Evolutionary conservation across 2,113 vertebrate genomes (phyloP).

Genomic region (Macroglossus sobrinus): DNA sequence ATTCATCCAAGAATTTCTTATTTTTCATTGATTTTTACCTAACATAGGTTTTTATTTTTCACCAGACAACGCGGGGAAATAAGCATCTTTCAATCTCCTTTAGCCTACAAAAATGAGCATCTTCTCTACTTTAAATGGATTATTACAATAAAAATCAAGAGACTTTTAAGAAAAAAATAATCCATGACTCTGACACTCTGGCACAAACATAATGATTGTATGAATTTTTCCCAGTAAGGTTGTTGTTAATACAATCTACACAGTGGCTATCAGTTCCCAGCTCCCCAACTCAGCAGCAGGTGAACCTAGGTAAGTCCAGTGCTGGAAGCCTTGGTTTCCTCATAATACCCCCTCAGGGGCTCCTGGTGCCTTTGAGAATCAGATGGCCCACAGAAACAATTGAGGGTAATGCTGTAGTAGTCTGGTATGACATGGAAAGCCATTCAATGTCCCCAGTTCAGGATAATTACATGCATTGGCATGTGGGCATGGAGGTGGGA

Average conservation of each 20-base stretch:
- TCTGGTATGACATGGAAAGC: background rate
- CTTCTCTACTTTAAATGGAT: background rate
- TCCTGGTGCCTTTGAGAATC: background rate
- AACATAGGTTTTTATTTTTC: background rate
- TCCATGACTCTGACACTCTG: background rate
- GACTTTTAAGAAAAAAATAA: background rate
- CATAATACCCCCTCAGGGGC: too few relatives aligned
- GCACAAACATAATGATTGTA: background rate
- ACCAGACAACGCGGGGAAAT: background rate
- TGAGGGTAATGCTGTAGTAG: background rate
- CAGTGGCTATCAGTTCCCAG: background rate
- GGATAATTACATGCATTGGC: too few relatives aligned
- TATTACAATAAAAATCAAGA: background rate
- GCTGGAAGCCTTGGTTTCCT: background rate
- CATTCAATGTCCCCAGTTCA: background rate
- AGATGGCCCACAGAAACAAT: background rate
- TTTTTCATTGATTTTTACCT: background rate
- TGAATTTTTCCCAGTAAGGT: background rate
- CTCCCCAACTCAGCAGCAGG: fast-evolving
- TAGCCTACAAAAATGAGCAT: background rate
- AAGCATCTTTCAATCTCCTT: background rate
- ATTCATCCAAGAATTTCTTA: background rate
- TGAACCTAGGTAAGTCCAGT: background rate
- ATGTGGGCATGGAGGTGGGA: background rate
- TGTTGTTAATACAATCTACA: background rate